Base-by-base conservation (phyloP, 1,140 invertebrate genomes). In the Tetramorium parvispinum region DNA sequence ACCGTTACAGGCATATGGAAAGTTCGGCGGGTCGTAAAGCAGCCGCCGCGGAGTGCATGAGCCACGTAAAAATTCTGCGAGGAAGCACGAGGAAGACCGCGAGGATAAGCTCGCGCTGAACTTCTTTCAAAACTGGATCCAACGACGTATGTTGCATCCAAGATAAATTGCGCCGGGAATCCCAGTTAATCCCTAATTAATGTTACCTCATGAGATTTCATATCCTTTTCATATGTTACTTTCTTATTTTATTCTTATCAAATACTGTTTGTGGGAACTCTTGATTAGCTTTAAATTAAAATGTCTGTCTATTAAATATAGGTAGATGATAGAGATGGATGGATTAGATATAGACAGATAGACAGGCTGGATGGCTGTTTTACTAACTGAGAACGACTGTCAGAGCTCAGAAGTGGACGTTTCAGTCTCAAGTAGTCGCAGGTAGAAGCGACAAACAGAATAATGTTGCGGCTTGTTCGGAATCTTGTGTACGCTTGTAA, bases 1-100 rank as follows among this genome's bases (percentile, higher is more conserved):
- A 91, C 92, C 92, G 92, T 93, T 92, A 92, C 86, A 59, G 85
- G 85, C 89, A 90, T 91, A 91, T 88, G 88, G 91, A 91, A 91
- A 92, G 91, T 91, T 92, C 85, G 89, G 89, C 78, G 85, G 63
- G 85, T 91, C 81, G 85, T 78, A 49, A 68, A 86, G 11, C 63
- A 81, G 63, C 78, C 53, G 43, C 18, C 3, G 40, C 24, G 55
- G 27, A 87, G 73, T 65, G 68, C 40, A 82, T 16, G 21, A 32
- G 13, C 37, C 11, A 32, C 10, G 49, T 70, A 82, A 82, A 83
- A 83, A 83, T 82, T 13, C 53, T 16, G 13, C 24, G 4, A 37
- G 51, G 37, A 57, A 59, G 40, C 53, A 43, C 21, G 37, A 81
- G 46, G 24, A 70, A 18, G 43, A 21, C n/a, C n/a, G 24, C 24